Conservation (phyloP, 2,797 vertebrate species). For the Xenops minutus region DNA sequence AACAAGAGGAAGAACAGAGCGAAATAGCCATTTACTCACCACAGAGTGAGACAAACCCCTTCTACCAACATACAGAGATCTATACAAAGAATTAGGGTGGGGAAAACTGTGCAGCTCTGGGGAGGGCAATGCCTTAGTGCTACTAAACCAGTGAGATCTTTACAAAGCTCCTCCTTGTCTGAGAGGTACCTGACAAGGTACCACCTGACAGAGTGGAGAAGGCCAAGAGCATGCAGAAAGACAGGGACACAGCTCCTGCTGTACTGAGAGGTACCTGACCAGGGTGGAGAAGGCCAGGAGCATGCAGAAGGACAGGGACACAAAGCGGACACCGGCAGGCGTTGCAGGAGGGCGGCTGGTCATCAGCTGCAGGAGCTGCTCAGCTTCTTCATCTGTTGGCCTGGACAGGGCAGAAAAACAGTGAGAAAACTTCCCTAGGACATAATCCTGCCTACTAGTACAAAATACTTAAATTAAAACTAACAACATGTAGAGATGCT, state of each 20-base stretch:
- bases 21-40: neutral
- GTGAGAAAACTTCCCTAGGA: neutral
- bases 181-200: neutral
- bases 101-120: neutral
- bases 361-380: constrained; percentile 95
- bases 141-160: neutral
- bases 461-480: neutral
- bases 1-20: neutral
- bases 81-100: neutral
- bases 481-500: neutral
- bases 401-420: constrained; percentile 60
- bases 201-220: constrained; percentile 82
- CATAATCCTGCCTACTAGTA: neutral
- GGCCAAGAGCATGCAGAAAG: constrained; percentile 94
- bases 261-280: too few species aligned
- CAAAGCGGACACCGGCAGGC: constrained; percentile 94
- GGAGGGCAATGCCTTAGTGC: neutral
- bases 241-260: constrained; percentile 82
- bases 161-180: neutral
- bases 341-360: constrained; percentile 96
- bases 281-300: too few species aligned
- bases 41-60: neutral
- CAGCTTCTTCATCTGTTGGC: constrained; percentile 96
- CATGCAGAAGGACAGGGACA: constrained; percentile 76
- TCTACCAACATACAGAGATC: rapidly evolving